Base-by-base conservation (phyloP, 2,113 vertebrate species). In the Anarrhichthys ocellatus region DNA sequence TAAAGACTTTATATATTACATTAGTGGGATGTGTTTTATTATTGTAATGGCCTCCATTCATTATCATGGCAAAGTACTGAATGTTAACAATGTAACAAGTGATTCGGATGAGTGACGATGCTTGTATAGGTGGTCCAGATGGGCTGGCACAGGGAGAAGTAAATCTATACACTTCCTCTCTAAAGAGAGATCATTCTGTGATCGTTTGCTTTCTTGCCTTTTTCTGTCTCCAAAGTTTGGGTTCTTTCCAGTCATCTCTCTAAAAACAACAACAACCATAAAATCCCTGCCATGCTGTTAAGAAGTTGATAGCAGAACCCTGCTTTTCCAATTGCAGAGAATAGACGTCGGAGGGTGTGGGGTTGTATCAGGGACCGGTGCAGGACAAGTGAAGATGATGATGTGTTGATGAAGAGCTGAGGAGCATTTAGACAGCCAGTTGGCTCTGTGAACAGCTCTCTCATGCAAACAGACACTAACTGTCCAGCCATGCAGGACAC, bases 321-420 rank as follows among this genome's bases (percentile, higher is more conserved):
- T 11, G 14, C 46, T 75, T 74, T 82, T 79, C 42, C 38, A 66
- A 1, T 29, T n/a, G 36, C 29, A 50, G 59, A 69, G 38, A 61
- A 13, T 54, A 15, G 8, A 76, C n/a, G 44, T 59, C 65, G 34
- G 40, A 6, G n/a, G 58, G 63, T 56, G 4, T n/a, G 15, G 38
- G 2, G 44, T 48, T 40, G 46, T 62, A 71, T 38, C 18, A 44
- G 56, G n/a, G 11, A 73, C 2, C 14, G 34, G 24, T 56, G 63
- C 34, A 67, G 52, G 24, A 58, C 13, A 76, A 59, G 36, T 27
- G 63, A 85, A 40, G 54, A 71, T 73, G 73, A 42, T 62, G 75
- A 82, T 22, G 71, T 85, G 73, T 76, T 81, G 86, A 92, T 88
- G 76, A 90, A 89, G 78, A 83, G 38, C 67, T 61, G 66, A 76